These are phyloP conservation scores for Ectemnius lituratus DNA, from an alignment of 2,888 invertebrate genomes.

Conservation along the genomic window DNA sequence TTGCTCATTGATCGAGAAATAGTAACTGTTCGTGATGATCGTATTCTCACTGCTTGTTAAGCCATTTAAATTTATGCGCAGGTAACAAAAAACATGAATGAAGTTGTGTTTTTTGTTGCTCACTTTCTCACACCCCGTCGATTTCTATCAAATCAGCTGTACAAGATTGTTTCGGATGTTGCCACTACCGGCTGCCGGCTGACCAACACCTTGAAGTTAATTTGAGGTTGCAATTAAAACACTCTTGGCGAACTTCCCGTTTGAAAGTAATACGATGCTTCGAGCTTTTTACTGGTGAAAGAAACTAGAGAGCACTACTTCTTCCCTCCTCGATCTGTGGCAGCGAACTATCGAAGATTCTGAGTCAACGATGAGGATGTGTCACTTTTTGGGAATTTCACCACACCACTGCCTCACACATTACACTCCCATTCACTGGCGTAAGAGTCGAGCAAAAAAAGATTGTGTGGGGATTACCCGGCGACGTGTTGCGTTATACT, in stretches of 20 bases:
- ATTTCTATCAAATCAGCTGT: not conserved
- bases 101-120: too few relatives aligned
- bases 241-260: not conserved
- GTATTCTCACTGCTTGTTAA: not conserved
- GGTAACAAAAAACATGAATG: not conserved
- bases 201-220: conserved; percentile 2
- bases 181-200: not conserved
- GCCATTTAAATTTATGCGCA: not conserved
- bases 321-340: not conserved
- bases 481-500: not conserved
- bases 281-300: too few relatives aligned
- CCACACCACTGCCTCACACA: not conserved
- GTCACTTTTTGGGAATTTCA: conserved; percentile 3
- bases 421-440: not conserved
- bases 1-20: not conserved
- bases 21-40: not conserved
- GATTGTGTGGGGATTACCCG: too few relatives aligned
- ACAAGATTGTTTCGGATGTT: not conserved
- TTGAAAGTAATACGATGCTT: not conserved
- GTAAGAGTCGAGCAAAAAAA: not conserved
- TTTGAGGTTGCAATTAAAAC: conserved; percentile 2
- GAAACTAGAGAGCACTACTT: not conserved
- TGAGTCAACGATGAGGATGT: conserved; percentile 4
- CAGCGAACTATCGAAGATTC: conserved; percentile 3
- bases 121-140: not conserved